Evolutionary conservation across 2,797 vertebrate species (phyloP).

Genomic region (Anableps anableps): DNA sequence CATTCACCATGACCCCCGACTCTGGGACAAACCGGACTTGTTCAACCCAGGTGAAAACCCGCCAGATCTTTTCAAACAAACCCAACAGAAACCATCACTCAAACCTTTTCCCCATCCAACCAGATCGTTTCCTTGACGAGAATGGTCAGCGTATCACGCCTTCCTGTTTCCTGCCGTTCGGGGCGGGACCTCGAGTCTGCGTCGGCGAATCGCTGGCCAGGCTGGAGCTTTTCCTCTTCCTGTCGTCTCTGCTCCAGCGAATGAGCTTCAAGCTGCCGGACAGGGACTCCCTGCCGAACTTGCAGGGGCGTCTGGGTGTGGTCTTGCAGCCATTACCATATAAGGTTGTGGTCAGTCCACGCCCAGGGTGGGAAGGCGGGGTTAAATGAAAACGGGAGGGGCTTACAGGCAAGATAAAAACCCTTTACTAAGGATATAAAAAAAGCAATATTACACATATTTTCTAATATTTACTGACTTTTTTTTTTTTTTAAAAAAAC

Average conservation of each 20-base stretch:
- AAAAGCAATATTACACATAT: not conserved
- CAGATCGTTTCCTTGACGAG: constrained; percentile 81
- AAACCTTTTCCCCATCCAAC: not conserved
- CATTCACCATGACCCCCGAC: constrained; percentile 79
- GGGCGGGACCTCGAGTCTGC: constrained; percentile 83
- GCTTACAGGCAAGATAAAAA: not conserved
- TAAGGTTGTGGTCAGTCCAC: constrained; percentile 57
- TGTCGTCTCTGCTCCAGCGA: constrained; percentile 81
- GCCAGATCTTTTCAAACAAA: not conserved
- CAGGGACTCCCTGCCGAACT: constrained; percentile 67
- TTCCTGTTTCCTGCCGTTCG: constrained; percentile 80
- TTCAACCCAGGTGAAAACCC: constrained; percentile 77
- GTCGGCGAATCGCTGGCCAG: constrained; percentile 82
- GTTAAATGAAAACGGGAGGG: constrained; percentile 15
- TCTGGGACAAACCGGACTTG: constrained; percentile 79
- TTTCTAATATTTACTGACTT: not conserved
- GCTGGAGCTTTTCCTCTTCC: constrained; percentile 82
- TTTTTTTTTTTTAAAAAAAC: not conserved
- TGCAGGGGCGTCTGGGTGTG: constrained; percentile 79
- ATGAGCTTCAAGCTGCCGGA: constrained; percentile 72
- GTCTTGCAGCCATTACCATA: constrained; percentile 80
- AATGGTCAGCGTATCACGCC: constrained; percentile 67
- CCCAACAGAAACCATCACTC: not conserved
- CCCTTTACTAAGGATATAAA: not conserved
- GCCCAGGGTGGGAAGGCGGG: constrained; percentile 52